phyloP scores from a whole-genome alignment of 2,113 vertebrate species.

The Ciconia boyciana region DNA sequence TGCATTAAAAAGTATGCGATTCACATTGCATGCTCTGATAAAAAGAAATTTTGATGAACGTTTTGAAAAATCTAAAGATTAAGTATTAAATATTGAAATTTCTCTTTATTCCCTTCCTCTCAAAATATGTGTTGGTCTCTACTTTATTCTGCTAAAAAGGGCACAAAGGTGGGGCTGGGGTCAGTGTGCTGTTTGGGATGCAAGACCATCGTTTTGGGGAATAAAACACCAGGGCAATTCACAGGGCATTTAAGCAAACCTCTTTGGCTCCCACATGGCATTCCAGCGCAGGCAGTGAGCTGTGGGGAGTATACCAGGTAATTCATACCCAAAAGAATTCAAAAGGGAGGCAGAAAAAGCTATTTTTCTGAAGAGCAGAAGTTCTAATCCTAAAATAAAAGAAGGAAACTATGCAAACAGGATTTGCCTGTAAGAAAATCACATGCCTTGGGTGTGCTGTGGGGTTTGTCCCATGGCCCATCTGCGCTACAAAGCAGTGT shows the following conservation, averaged over 20 bases:
- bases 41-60: background rate
- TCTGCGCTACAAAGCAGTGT: background rate
- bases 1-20: background rate
- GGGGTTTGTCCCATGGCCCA: background rate
- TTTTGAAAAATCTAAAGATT: background rate
- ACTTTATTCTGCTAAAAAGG: background rate
- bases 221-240: background rate
- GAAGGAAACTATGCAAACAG: conserved; percentile 20
- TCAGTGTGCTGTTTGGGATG: background rate
- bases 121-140: fast-evolving
- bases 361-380: background rate
- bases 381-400: conserved; percentile 42
- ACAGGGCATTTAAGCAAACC: background rate
- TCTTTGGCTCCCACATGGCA: background rate
- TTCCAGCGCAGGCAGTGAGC: background rate
- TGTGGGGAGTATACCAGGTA: background rate
- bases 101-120: background rate
- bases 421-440: conserved; percentile 16
- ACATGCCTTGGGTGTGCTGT: background rate
- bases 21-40: background rate
- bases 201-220: background rate
- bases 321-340: background rate
- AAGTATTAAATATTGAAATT: background rate
- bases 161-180: background rate
- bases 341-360: background rate